Percentiles rank a stretch among this genome's conserved stretches.
phyloP scores from a whole-genome alignment of 1,140 invertebrate species.

The Bombus breviceps region DNA sequence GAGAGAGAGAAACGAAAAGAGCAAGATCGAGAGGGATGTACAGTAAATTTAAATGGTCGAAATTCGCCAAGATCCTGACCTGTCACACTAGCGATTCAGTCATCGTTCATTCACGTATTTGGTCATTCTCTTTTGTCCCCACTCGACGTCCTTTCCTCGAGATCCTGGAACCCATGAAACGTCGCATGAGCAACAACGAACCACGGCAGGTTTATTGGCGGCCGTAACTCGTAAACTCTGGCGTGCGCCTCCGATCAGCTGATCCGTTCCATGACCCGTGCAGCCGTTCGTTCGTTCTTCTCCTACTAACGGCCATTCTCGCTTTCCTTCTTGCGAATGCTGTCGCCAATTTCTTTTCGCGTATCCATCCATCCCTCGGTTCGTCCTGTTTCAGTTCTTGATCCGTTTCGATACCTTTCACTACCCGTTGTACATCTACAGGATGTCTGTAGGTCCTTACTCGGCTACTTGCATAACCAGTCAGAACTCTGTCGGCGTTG shows the following conservation, averaged over 20 bases:
- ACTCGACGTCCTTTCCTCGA: conserved; percentile 65
- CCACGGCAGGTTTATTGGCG: conserved; percentile 81
- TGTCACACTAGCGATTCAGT: conserved; percentile 61
- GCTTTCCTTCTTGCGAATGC: conserved; percentile 12
- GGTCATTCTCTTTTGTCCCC: conserved; percentile 65
- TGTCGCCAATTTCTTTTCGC: neutral
- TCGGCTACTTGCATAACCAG: neutral
- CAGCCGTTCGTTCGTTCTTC: conserved; percentile 65
- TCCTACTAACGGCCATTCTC: conserved; percentile 68
- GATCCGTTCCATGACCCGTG: conserved; percentile 81
- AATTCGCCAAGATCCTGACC: conserved; percentile 3
- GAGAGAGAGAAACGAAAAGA: neutral
- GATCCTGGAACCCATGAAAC: conserved; percentile 76
- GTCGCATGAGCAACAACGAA: conserved; percentile 80
- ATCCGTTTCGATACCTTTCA: neutral
- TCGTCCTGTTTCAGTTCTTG: neutral
- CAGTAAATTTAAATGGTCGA: neutral
- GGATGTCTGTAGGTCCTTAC: too few relatives aligned
- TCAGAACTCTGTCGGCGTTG: neutral
- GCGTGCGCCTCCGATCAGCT: conserved; percentile 82
- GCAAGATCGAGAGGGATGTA: neutral
- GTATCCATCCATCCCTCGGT: neutral
- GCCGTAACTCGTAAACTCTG: conserved; percentile 83
- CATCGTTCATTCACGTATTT: conserved; percentile 75
- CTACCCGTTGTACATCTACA: fast-evolving